Base-by-base conservation (phyloP, 2,888 invertebrate species). In the Listrodromus nycthemerus region DNA sequence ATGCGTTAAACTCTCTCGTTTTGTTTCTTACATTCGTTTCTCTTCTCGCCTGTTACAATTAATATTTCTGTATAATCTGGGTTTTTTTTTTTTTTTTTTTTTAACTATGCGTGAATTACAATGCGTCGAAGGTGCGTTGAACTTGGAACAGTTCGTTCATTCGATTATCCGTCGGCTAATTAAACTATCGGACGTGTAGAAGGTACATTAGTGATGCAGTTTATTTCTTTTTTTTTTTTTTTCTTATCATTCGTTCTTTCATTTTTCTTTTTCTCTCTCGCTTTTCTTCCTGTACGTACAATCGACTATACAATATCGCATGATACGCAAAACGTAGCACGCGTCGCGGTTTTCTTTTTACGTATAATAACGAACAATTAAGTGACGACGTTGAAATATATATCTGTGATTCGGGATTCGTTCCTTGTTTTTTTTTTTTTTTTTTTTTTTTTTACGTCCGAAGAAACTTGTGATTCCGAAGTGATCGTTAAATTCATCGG, bases 81-180 rank as follows among this genome's bases (percentile, higher is more conserved):
- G 33, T 65, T 74, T 50, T 66, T 16, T 30, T 30, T 24, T 21
- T 45, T n/a, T 65, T 24, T 48, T 30, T 24, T 58, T 74, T 41
- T 50, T 61, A 63, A 33, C 30, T 66, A 33, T 61, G 27, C 48
- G 65, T 61, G 61, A 41, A 48, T 67, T 21, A 65, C 61, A 70
- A 70, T 70, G 63, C 65, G 63, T 71, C 65, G 65, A 41, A 41
- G 50, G 69, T 6, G 37, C 19, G 24, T 66, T 69, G 55, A 66
- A 45, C 66, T 74, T 82, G 61, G 45, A 41, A 73, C 70, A 37
- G 55, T 81, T 81, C 74, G 48, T 80, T 80, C 82, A 83, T 76
- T 79, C 85, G 88, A 87, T 89, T 91, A 91, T 88, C 89, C 88
- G 87, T 86, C 88, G 89, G 90, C 89, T 91, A 91, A 92, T 89